Evolutionary conservation across 2,888 invertebrate species (phyloP).

Genomic region (Dichetophora obliterata): DNA sequence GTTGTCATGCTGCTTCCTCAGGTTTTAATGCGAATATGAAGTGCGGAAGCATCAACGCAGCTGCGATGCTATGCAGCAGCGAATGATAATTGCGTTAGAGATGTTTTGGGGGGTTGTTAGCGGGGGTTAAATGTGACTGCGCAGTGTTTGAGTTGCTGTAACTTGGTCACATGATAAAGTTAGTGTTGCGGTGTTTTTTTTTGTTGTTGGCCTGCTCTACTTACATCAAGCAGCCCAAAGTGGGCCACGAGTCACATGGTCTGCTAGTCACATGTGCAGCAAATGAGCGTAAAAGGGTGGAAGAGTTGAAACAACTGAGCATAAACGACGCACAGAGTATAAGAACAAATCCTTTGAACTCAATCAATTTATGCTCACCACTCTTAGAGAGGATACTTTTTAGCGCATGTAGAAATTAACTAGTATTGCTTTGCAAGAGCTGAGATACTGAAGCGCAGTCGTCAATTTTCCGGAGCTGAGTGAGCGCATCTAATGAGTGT

Average conservation of each 20-base stretch:
- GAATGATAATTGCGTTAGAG: not conserved
- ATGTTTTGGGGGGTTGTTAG: slow-evolving; percentile 9
- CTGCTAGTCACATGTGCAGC: slow-evolving; percentile 24
- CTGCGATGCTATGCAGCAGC: slow-evolving; percentile 22
- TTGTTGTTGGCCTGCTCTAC: slow-evolving; percentile 54
- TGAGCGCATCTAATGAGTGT: not conserved
- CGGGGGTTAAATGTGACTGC: slow-evolving; percentile 44
- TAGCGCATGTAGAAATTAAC: slow-evolving; percentile 39
- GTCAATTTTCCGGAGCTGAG: not conserved
- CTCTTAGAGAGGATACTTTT: slow-evolving; percentile 25
- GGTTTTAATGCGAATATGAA: slow-evolving; percentile 64
- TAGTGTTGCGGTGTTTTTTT: slow-evolving; percentile 44
- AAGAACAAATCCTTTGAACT: too few relatives aligned
- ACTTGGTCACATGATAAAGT: slow-evolving; percentile 27
- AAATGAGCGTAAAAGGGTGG: not conserved
- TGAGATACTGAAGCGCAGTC: not conserved
- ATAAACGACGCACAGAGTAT: not conserved
- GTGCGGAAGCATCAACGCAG: slow-evolving; percentile 37
- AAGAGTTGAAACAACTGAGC: not conserved
- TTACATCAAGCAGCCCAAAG: not conserved
- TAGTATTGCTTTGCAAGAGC: not conserved
- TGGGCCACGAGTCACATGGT: slow-evolving; percentile 35
- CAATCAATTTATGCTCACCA: not conserved
- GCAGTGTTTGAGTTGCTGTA: slow-evolving; percentile 22
- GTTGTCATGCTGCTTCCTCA: slow-evolving; percentile 59